phyloP scores from a whole-genome alignment of 2,113 vertebrate species.

The Myiopsitta monachus region DNA sequence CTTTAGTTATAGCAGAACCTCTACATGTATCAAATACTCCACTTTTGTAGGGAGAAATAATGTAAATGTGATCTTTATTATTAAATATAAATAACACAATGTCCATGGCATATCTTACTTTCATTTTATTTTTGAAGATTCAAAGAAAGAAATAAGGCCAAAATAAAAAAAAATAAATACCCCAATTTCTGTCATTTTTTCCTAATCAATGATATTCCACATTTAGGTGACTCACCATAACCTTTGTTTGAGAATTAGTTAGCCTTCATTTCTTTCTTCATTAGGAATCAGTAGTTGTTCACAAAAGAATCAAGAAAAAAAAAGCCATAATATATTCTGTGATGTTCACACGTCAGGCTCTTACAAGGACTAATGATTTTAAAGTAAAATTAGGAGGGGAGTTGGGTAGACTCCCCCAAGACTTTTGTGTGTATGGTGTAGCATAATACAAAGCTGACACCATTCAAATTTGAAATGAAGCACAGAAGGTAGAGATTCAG shows the following conservation, averaged over 20 bases:
- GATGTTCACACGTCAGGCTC: neutral
- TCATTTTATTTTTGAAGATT: neutral
- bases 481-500: neutral
- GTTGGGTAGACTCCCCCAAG: neutral
- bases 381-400: neutral
- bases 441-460: slow-evolving; percentile 25
- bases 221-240: neutral
- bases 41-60: neutral
- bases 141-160: neutral
- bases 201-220: neutral
- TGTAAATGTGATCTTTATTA: neutral
- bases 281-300: neutral
- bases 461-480: slow-evolving; percentile 1
- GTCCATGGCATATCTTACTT: neutral
- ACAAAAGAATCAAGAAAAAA: neutral
- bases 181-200: neutral
- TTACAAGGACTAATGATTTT: neutral
- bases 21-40: neutral
- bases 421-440: neutral
- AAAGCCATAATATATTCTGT: neutral
- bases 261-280: neutral
- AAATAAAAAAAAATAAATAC: neutral
- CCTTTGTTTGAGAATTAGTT: neutral
- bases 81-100: neutral
- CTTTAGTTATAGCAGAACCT: neutral